These are phyloP conservation scores for Osedax fenrisi DNA, from an alignment of 2,888 invertebrate genomes.

Conservation along the genomic window DNA sequence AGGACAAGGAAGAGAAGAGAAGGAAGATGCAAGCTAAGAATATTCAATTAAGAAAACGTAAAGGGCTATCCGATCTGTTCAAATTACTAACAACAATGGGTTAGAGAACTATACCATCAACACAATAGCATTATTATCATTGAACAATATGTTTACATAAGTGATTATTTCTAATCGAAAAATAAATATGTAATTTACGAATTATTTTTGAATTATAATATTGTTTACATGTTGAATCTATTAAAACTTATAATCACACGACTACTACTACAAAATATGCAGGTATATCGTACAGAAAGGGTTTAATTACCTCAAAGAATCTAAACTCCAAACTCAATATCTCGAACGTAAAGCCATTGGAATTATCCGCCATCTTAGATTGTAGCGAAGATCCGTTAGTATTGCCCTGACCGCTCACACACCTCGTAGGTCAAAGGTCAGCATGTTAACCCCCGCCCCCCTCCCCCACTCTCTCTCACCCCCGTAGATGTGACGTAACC, in stretches of 20 bases:
- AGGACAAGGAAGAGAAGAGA: constrained; percentile 45
- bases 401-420: no score
- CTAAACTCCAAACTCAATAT: neutral
- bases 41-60: constrained; percentile 71
- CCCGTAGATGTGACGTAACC: constrained; percentile 14
- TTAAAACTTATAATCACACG: no score
- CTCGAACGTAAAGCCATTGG: neutral
- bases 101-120: no score
- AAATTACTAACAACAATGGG: constrained; percentile 56
- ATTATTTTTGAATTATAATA: no score
- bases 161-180: no score
- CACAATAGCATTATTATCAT: no score
- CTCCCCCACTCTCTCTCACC: neutral
- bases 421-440: neutral
- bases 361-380: neutral
- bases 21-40: constrained; percentile 59
- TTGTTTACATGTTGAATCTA: no score
- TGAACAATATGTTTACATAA: no score
- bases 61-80: constrained; percentile 73
- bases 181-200: no score
- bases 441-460: neutral
- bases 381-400: no score
- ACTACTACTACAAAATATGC: no score
- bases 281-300: constrained; percentile 28
- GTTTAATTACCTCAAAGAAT: constrained; percentile 6